Percentiles rank a stretch among this genome's conserved stretches.
Evolutionary conservation across 2,113 vertebrate species (phyloP).

Genomic region (Eidolon helvum): DNA sequence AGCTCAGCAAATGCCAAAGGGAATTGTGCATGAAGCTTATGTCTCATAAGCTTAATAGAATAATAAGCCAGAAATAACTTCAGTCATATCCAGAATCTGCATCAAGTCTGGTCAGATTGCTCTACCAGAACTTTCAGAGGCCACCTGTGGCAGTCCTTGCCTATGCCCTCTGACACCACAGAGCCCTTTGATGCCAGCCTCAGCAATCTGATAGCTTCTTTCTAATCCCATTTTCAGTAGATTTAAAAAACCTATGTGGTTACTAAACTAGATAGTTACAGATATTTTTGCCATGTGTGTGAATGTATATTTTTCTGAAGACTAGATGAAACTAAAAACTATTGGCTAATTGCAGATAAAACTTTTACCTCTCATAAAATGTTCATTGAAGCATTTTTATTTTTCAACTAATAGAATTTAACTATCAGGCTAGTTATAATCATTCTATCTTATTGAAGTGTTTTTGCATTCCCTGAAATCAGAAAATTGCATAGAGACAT

Average conservation of each 20-base stretch:
- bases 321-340: neutral
- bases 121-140: neutral
- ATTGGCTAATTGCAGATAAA: neutral
- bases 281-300: neutral
- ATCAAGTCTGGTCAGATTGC: neutral
- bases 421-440: neutral
- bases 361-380: neutral
- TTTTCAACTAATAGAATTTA: conserved; percentile 28
- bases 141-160: neutral
- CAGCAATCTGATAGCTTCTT: neutral
- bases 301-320: conserved; percentile 2
- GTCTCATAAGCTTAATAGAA: neutral
- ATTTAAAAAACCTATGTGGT: neutral
- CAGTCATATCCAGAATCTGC: neutral
- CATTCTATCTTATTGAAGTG: neutral
- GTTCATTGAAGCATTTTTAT: neutral
- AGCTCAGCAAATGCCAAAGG: neutral
- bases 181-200: neutral
- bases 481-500: neutral
- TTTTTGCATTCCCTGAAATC: conserved; percentile 12
- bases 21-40: neutral
- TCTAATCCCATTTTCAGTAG: neutral
- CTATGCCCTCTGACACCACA: neutral
- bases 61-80: neutral
- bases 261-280: neutral